phyloP scores from a whole-genome alignment of 1,140 invertebrate species.

The Ips nitidus region DNA sequence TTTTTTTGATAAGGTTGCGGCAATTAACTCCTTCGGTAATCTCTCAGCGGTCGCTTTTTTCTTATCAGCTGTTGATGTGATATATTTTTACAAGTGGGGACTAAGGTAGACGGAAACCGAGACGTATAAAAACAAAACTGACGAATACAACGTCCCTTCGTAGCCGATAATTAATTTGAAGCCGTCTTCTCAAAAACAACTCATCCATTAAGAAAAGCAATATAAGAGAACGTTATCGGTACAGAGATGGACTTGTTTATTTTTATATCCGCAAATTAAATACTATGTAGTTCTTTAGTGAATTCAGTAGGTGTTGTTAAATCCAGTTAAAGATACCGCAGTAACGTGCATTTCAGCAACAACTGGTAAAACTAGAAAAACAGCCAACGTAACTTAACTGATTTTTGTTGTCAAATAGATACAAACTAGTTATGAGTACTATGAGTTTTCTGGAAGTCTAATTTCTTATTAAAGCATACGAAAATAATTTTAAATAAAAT shows the following conservation, averaged over 20 bases:
- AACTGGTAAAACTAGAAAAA: no score
- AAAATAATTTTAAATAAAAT: no score
- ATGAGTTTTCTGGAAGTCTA: no score
- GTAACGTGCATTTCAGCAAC: no score
- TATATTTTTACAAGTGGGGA: constrained; percentile 43
- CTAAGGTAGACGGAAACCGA: constrained; percentile 33
- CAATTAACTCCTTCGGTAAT: constrained; percentile 7
- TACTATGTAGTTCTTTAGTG: background rate
- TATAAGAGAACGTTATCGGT: constrained; percentile 42
- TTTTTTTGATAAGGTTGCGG: constrained; percentile 10
- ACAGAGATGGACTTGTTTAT: constrained; percentile 21
- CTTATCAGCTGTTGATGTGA: constrained; percentile 31
- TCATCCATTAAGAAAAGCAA: constrained; percentile 51
- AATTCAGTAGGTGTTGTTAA: background rate
- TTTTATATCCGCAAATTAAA: background rate
- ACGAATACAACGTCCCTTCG: constrained; percentile 45
- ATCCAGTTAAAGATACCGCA: no score
- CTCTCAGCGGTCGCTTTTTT: constrained; percentile 9
- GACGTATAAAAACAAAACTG: constrained; percentile 40
- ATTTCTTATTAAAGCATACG: no score
- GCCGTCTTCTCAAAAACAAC: constrained; percentile 51
- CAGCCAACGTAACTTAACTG: no score
- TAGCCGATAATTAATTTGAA: constrained; percentile 51
- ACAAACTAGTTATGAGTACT: no score
- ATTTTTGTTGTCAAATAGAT: no score